Evolutionary conservation across 2,113 vertebrate species (phyloP).

Genomic region (Strigops habroptila): DNA sequence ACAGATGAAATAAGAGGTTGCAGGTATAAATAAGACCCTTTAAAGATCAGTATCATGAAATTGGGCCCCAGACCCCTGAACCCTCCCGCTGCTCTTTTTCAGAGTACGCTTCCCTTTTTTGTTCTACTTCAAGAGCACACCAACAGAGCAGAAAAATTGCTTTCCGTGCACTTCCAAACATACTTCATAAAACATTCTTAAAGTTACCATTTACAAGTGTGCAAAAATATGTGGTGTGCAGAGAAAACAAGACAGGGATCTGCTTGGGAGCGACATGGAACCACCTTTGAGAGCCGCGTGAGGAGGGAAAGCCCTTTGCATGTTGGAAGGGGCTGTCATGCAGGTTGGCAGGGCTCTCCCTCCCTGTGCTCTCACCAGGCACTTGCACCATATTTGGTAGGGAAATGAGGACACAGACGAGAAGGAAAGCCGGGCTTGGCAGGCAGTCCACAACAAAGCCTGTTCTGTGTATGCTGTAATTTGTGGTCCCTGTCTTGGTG

Average conservation of each 20-base stretch:
- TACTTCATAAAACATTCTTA: background rate
- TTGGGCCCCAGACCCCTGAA: background rate
- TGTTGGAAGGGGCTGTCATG: background rate
- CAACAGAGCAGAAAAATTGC: background rate
- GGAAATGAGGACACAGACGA: background rate
- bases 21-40: background rate
- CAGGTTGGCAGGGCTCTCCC: background rate
- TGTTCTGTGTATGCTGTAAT: background rate
- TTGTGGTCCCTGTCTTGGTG: background rate
- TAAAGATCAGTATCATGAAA: background rate
- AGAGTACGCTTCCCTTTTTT: background rate
- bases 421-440: background rate
- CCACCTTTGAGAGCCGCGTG: background rate
- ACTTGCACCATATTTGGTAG: background rate
- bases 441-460: background rate
- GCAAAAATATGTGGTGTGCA: background rate
- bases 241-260: background rate
- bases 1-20: background rate
- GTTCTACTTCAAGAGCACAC: background rate
- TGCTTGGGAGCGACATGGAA: fast-evolving
- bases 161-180: background rate
- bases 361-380: background rate
- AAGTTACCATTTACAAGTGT: background rate
- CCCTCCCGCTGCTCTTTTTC: background rate
- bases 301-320: background rate